A percentile compares a stretch with the other conserved stretches of the same genome.
These are phyloP conservation scores for Gyps fulvus DNA, from an alignment of 2,113 vertebrate species.

Conservation along the genomic window DNA sequence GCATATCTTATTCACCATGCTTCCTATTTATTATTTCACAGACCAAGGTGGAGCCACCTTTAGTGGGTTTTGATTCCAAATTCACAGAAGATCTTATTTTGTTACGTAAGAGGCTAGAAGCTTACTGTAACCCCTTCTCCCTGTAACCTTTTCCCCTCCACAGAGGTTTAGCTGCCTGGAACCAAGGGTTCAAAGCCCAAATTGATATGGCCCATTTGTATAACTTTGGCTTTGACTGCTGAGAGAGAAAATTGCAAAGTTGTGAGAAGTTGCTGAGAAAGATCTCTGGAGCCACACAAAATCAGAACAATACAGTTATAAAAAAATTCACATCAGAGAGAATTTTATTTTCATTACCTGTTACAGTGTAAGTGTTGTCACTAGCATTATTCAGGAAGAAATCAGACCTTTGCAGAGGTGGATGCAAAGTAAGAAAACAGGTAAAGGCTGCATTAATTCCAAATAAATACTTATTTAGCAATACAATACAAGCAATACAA, in stretches of 20 bases:
- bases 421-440: background rate
- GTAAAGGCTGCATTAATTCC: background rate
- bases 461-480: background rate
- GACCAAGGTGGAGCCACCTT: background rate
- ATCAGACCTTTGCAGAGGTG: background rate
- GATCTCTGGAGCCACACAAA: background rate
- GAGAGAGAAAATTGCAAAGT: background rate
- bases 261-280: background rate
- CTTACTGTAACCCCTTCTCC: background rate
- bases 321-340: background rate
- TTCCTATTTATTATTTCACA: background rate
- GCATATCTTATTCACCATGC: background rate
- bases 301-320: background rate
- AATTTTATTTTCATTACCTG: background rate
- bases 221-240: background rate
- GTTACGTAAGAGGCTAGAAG: background rate
- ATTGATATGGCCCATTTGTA: background rate
- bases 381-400: background rate
- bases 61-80: background rate
- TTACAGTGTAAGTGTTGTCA: background rate
- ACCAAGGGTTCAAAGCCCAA: background rate
- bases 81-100: background rate
- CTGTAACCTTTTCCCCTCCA: background rate
- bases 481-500: too few relatives aligned
- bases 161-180: background rate